These are phyloP conservation scores for Arnoldichthys spilopterus DNA, from an alignment of 2,797 vertebrate genomes.

Conservation along the genomic window DNA sequence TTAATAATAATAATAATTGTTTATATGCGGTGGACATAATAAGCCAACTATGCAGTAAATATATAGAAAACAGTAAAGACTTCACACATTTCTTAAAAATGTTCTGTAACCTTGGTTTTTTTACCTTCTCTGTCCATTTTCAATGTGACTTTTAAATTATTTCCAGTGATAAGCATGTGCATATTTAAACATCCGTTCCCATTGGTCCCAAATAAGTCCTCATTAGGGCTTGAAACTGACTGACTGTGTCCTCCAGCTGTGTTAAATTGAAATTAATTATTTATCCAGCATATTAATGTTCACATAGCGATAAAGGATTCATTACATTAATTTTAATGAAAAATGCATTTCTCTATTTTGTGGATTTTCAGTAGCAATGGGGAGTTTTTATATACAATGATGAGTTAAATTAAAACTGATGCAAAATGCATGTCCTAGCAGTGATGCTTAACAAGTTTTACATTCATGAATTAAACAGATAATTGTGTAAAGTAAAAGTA, in stretches of 20 bases:
- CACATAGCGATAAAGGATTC: conserved; percentile 12
- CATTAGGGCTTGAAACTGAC: conserved; percentile 26
- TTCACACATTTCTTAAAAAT: neutral
- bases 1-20: neutral
- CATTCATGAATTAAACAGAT: neutral
- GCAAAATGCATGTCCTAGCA: neutral
- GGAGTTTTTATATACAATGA: neutral
- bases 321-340: conserved; percentile 9
- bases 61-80: neutral
- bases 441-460: neutral
- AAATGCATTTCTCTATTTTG: conserved; percentile 29
- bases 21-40: neutral
- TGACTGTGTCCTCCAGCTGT: conserved; percentile 24
- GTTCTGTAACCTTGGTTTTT: neutral
- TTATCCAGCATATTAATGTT: conserved; percentile 38
- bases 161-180: conserved; percentile 5
- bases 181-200: conserved; percentile 25
- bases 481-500: neutral
- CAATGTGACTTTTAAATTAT: neutral
- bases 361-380: neutral
- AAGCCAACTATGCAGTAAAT: neutral
- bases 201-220: neutral
- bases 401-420: neutral
- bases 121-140: neutral
- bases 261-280: conserved; percentile 43